Percentiles rank a stretch among this genome's conserved stretches.
Evolutionary conservation across 2,797 vertebrate genomes (phyloP).

Genomic region (Phataginus tetradactyla): DNA sequence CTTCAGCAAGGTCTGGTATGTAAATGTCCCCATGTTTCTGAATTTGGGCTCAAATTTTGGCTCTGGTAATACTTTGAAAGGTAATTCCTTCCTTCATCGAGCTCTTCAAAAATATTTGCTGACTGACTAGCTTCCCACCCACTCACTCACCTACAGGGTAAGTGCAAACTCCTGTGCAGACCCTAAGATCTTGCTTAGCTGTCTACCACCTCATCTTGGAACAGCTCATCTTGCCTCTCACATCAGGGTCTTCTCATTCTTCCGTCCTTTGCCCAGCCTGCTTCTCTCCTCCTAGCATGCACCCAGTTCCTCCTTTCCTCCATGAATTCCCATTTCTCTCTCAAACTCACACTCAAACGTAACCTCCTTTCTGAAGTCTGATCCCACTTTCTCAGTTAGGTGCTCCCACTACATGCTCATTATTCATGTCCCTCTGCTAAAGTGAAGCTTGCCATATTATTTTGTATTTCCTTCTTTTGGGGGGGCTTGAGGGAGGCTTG

Average conservation of each 20-base stretch:
- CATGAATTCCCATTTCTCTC: background rate
- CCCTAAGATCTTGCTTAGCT: background rate
- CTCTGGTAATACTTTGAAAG: background rate
- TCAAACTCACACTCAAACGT: background rate
- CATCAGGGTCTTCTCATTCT: background rate
- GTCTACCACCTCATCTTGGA: background rate
- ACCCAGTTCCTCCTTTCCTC: background rate
- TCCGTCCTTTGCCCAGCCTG: background rate
- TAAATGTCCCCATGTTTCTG: background rate
- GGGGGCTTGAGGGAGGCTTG: background rate
- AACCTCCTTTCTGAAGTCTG: background rate
- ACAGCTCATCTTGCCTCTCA: background rate
- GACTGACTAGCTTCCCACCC: background rate
- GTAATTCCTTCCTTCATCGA: background rate
- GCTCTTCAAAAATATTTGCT: background rate
- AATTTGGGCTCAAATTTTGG: background rate
- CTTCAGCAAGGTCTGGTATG: background rate
- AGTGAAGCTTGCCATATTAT: background rate
- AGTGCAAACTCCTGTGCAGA: background rate
- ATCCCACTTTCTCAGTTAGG: background rate
- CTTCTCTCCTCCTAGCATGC: background rate
- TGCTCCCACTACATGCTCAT: background rate
- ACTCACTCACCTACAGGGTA: background rate
- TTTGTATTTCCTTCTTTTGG: background rate
- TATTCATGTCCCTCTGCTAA: background rate